phyloP scores from a whole-genome alignment of 2,113 vertebrate genomes.

The Gadus chalcogrammus region DNA sequence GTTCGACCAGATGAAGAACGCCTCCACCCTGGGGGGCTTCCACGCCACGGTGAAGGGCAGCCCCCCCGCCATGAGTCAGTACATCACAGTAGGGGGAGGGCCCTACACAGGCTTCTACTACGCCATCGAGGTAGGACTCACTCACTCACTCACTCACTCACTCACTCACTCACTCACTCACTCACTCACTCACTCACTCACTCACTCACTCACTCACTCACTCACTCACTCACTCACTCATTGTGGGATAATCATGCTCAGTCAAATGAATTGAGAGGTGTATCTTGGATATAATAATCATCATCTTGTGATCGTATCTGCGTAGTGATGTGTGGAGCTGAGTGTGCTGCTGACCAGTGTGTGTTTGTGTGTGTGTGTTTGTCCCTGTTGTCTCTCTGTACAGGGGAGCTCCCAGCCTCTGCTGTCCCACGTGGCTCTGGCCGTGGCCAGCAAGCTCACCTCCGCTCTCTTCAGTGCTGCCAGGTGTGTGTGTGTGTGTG shows the following conservation, averaged over 20 bases:
- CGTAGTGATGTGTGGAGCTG: no score
- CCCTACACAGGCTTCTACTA: constrained; percentile 97
- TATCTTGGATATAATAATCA: no score
- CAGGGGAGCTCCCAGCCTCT: constrained; percentile 94
- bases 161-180: no score
- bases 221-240: no score
- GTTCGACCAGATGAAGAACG: constrained; percentile 99
- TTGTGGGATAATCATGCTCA: no score
- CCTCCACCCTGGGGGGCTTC: constrained; percentile 93
- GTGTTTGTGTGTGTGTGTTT: no score
- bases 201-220: no score
- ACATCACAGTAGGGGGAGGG: constrained; percentile 89
- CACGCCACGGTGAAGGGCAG: constrained; percentile 92
- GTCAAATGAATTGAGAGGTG: no score
- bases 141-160: no score
- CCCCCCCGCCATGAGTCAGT: constrained; percentile 96
- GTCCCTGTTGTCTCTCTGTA: constrained; percentile 8
- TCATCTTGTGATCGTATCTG: no score
- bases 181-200: no score
- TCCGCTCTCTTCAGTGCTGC: constrained; percentile 95
- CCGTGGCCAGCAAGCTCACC: constrained; percentile 97
- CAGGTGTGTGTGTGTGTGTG: constrained; percentile 71
- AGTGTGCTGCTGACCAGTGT: no score
- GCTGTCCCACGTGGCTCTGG: constrained; percentile 94
- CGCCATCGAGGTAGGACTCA: constrained; percentile 84